Conservation (phyloP, 2,797 vertebrate genomes). For the Onychomys leucogaster region DNA sequence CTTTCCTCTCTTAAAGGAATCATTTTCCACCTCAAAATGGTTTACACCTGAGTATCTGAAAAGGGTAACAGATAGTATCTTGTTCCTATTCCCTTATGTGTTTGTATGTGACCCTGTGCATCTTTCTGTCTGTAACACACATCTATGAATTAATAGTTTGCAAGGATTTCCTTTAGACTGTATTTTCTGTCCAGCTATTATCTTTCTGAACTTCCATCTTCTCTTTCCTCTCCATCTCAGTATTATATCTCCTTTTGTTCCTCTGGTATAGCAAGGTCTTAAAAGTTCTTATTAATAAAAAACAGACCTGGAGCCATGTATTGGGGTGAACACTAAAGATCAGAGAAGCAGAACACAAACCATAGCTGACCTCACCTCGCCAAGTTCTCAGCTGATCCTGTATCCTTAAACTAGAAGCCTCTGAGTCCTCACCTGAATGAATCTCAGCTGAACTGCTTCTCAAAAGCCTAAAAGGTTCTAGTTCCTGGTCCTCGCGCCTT, state of each 20-base stretch:
- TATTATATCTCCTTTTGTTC: not conserved
- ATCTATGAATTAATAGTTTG: not conserved
- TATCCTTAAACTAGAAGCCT: too few relatives aligned
- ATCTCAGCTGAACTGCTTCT: too few relatives aligned
- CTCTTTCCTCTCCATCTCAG: not conserved
- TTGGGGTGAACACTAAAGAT: too few relatives aligned
- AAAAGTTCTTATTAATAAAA: too few relatives aligned
- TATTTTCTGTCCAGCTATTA: not conserved
- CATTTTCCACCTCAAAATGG: not conserved
- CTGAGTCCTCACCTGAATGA: too few relatives aligned
- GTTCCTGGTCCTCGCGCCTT: too few relatives aligned
- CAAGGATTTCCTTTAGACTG: not conserved
- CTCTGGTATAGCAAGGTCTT: too few relatives aligned
- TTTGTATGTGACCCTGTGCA: not conserved
- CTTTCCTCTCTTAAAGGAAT: not conserved
- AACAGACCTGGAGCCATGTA: too few relatives aligned
- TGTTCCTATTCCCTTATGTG: not conserved
- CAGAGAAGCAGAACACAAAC: too few relatives aligned
- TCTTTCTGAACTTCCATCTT: not conserved
- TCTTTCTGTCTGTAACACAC: fast-evolving
- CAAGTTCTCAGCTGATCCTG: too few relatives aligned
- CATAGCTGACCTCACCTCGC: too few relatives aligned
- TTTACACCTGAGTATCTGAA: not conserved
- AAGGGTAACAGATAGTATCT: not conserved
- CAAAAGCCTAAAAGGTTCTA: too few relatives aligned